Conservation (phyloP, 2,888 invertebrate genomes). For the Halictus ligatus region DNA sequence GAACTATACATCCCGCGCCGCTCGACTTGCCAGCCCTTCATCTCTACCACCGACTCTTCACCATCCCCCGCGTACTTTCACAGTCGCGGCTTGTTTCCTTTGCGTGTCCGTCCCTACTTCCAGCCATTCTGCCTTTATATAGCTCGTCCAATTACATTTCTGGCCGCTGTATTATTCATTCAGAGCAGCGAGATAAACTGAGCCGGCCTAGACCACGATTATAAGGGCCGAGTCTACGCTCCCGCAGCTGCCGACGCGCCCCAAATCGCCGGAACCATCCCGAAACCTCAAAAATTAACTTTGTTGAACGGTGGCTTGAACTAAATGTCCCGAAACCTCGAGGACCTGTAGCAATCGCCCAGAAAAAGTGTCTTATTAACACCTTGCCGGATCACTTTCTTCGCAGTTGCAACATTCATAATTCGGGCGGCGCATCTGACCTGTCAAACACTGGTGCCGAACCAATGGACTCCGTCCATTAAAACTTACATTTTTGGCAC, state of each 20-base stretch:
- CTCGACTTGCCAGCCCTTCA: conserved; percentile 26
- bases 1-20: conserved; percentile 43
- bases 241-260: neutral
- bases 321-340: neutral
- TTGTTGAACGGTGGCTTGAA: neutral
- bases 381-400: neutral
- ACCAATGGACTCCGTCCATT: too few relatives aligned
- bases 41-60: conserved; percentile 14
- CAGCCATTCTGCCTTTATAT: conserved; percentile 41
- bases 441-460: too few relatives aligned
- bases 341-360: neutral
- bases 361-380: neutral
- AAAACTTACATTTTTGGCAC: too few relatives aligned
- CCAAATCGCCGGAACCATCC: neutral
- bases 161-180: conserved; percentile 56
- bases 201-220: conserved; percentile 44
- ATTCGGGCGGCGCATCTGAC: too few relatives aligned
- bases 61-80: conserved; percentile 32
- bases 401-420: neutral
- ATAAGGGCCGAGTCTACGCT: conserved; percentile 35
- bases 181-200: conserved; percentile 51
- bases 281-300: neutral
- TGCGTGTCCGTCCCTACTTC: conserved; percentile 51
- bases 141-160: conserved; percentile 57
- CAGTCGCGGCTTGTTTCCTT: conserved; percentile 47